Evolutionary conservation across 2,797 vertebrate genomes (phyloP).

Genomic region (Anisognathus igniventris): DNA sequence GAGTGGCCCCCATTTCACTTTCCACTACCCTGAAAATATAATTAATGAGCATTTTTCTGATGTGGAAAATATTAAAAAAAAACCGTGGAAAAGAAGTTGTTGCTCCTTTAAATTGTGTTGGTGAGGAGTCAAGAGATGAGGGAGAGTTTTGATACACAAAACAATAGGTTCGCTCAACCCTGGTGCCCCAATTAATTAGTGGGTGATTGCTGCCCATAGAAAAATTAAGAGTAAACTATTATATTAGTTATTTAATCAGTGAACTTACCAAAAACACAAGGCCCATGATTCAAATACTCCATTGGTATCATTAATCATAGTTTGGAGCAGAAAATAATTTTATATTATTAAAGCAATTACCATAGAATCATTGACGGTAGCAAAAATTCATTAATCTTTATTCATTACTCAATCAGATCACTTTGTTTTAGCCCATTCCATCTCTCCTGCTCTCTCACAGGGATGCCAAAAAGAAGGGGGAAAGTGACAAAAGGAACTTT

Average conservation of each 20-base stretch:
- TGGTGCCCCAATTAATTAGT: slow-evolving; percentile 30
- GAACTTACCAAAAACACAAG: slow-evolving; percentile 16
- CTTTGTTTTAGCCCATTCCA: slow-evolving; percentile 37
- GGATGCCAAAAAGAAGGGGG: neutral
- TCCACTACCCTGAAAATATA: neutral
- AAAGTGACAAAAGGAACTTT: neutral
- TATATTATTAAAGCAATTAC: slow-evolving; percentile 75
- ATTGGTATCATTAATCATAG: slow-evolving; percentile 68
- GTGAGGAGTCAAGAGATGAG: neutral
- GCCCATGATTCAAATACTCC: slow-evolving; percentile 13
- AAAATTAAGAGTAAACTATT: slow-evolving; percentile 45
- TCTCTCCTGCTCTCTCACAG: slow-evolving; percentile 4
- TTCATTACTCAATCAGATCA: slow-evolving; percentile 56
- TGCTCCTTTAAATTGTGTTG: neutral
- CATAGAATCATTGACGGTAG: slow-evolving; percentile 66
- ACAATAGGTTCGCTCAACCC: neutral
- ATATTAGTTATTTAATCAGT: slow-evolving; percentile 51
- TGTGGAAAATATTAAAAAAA: neutral
- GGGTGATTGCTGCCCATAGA: neutral
- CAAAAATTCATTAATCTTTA: slow-evolving; percentile 70
- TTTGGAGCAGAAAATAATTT: slow-evolving; percentile 72
- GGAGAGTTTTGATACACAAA: neutral
- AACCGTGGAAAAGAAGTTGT: neutral
- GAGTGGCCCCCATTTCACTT: too few species aligned
- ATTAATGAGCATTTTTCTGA: neutral